Conservation (phyloP, 2,113 vertebrate genomes). For the Jaculus jaculus region DNA sequence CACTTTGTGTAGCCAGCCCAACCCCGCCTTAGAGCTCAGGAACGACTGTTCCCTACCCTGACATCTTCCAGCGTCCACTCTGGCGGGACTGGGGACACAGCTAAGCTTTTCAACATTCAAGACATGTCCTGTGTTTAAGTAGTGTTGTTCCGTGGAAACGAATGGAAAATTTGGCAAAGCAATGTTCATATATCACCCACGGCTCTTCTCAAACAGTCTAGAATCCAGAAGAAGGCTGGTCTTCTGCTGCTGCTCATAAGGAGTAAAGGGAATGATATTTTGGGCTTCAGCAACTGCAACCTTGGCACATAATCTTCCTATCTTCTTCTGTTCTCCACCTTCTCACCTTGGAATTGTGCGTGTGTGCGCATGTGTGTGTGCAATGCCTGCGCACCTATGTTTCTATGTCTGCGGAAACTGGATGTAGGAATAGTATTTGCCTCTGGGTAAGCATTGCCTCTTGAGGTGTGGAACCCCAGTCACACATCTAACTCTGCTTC, state of each 20-base stretch:
- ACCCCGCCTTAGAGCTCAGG: background rate
- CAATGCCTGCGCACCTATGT: background rate
- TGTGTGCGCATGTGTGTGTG: background rate
- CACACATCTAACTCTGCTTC: background rate
- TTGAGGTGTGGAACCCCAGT: fast-evolving
- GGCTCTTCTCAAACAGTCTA: background rate
- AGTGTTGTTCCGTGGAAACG: background rate
- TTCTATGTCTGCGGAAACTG: background rate
- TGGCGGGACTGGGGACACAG: background rate
- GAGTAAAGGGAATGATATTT: background rate
- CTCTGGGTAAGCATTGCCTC: background rate
- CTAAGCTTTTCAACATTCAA: background rate
- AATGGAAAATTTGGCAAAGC: background rate
- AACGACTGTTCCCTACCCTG: background rate
- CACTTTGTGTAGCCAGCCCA: background rate
- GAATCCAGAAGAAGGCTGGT: background rate
- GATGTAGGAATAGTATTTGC: background rate
- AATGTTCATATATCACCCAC: background rate
- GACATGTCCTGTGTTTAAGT: background rate
- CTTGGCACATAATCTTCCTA: fast-evolving
- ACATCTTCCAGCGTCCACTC: background rate
- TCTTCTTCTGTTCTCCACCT: background rate
- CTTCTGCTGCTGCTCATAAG: background rate
- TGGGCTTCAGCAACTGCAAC: background rate
- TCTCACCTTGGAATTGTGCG: background rate